These are phyloP conservation scores for Neodiprion fabricii DNA, from an alignment of 1,140 invertebrate species.

Conservation along the genomic window DNA sequence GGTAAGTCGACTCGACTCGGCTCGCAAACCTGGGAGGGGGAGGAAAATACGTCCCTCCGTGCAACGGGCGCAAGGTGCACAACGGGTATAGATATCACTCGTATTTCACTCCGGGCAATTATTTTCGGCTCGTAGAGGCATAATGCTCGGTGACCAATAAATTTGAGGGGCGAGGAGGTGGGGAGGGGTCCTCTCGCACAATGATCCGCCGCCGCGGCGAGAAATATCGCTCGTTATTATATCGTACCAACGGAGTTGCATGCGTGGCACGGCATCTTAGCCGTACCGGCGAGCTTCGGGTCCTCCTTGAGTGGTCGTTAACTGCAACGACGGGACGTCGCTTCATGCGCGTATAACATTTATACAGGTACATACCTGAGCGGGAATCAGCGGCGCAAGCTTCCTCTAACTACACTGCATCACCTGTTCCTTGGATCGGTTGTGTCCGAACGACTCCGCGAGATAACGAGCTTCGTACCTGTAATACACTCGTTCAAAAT, in stretches of 20 bases:
- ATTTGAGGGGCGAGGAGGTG: not conserved
- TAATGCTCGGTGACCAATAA: not conserved
- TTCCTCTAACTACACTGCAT: too few relatives aligned
- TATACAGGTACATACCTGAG: too few relatives aligned
- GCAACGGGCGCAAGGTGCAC: too few relatives aligned
- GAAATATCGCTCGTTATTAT: not conserved
- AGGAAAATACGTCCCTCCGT: not conserved
- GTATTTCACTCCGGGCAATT: conserved; percentile 55
- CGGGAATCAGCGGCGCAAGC: too few relatives aligned
- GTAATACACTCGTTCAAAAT: too few relatives aligned
- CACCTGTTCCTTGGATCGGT: too few relatives aligned
- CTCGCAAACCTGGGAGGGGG: not conserved
- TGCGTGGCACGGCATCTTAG: not conserved
- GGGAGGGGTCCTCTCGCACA: not conserved
- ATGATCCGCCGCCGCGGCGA: not conserved
- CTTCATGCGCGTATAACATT: not conserved
- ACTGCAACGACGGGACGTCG: not conserved
- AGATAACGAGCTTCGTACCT: too few relatives aligned
- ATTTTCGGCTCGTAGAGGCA: conserved; percentile 43
- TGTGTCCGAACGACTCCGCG: too few relatives aligned
- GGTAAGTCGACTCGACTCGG: conserved; percentile 26
- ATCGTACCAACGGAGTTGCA: not conserved
- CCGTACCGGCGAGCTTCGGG: not conserved
- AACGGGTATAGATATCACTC: conserved; percentile 43
- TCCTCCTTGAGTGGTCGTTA: not conserved